phyloP scores from a whole-genome alignment of 1,140 invertebrate species.

The Brachionus angularis region DNA sequence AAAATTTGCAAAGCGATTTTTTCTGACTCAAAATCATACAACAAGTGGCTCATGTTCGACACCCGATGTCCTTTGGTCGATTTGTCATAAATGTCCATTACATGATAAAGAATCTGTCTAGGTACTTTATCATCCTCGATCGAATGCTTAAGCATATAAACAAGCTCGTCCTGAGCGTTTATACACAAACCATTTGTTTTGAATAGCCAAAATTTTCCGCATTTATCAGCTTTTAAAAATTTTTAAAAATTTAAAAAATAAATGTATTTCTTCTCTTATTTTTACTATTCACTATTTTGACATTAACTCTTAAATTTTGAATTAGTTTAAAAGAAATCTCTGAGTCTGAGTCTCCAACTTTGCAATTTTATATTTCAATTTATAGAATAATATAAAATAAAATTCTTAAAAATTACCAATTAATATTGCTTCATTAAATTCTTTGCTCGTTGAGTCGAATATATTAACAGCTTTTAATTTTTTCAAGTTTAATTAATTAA shows the following conservation, averaged over 20 bases:
- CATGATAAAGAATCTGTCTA: constrained; percentile 4
- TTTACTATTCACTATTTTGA: constrained; percentile 35
- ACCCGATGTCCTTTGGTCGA: constrained; percentile 22
- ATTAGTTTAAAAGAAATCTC: neutral
- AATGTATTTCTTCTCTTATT: too few species aligned
- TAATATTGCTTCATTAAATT: too few species aligned
- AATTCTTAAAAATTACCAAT: too few species aligned
- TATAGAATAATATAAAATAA: too few species aligned
- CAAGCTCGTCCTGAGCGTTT: constrained; percentile 79
- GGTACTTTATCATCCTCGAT: neutral
- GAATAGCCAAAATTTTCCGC: constrained; percentile 78
- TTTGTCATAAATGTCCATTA: constrained; percentile 32
- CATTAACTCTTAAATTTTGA: constrained; percentile 14
- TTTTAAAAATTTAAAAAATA: constrained; percentile 45
- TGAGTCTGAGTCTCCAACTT: too few species aligned
- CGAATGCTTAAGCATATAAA: constrained; percentile 64
- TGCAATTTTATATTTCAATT: too few species aligned
- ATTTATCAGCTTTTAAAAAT: constrained; percentile 75
- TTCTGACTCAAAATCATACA: constrained; percentile 12
- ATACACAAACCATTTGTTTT: constrained; percentile 72
- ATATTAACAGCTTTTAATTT: neutral
- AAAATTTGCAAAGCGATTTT: constrained; percentile 5
- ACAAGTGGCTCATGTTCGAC: constrained; percentile 22
- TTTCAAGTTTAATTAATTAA: neutral
- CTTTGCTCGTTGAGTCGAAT: too few species aligned